Conservation (phyloP, 2,888 invertebrate genomes). For the Drosophila rellima region DNA sequence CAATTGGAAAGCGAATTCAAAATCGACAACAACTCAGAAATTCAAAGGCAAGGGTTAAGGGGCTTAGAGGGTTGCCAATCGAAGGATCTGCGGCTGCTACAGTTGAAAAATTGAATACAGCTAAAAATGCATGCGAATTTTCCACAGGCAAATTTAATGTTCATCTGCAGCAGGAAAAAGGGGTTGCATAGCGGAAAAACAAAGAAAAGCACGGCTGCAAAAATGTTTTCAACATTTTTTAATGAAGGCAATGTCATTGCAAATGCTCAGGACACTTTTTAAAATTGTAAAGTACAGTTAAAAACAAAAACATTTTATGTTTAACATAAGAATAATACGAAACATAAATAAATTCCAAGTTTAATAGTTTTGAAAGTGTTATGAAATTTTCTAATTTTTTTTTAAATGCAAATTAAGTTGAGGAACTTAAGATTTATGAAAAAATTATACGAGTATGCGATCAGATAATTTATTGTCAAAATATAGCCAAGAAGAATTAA, state of each 20-base stretch:
- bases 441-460: too few species aligned
- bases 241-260: conserved; percentile 28
- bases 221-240: conserved; percentile 46
- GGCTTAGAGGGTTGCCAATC: conserved; percentile 63
- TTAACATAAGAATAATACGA: not conserved
- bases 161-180: conserved; percentile 9
- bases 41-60: conserved; percentile 64
- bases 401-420: too few species aligned
- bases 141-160: conserved; percentile 53
- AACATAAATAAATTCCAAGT: not conserved
- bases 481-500: too few species aligned
- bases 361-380: too few species aligned
- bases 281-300: not conserved
- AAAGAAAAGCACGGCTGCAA: conserved; percentile 9
- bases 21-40: conserved; percentile 10
- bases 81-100: conserved; percentile 52
- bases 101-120: conserved; percentile 25
- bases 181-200: conserved; percentile 40
- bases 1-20: conserved; percentile 34
- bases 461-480: too few species aligned
- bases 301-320: not conserved
- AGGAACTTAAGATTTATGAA: too few species aligned
- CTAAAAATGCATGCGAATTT: conserved; percentile 49
- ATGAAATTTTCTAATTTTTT: too few species aligned
- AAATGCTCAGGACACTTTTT: conserved; percentile 29